Conservation (phyloP, 2,797 vertebrate species). For the Sardinella longiceps region DNA sequence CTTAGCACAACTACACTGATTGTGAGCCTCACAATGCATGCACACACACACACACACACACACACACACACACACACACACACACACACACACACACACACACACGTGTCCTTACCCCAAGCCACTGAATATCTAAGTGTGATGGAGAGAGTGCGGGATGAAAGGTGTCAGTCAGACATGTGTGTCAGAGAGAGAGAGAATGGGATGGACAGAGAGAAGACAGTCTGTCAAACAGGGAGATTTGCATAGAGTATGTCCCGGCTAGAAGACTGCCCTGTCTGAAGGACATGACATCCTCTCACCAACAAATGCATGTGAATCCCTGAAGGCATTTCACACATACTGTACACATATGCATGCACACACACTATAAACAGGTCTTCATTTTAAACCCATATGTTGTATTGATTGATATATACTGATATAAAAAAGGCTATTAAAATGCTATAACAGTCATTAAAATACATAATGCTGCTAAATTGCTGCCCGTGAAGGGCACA, state of each 20-base stretch:
- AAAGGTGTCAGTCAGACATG: background rate
- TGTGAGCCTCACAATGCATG: background rate
- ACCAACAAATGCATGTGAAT: background rate
- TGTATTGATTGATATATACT: too few species aligned
- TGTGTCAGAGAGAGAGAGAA: background rate
- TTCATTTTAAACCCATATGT: too few species aligned
- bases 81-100: background rate
- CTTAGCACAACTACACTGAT: background rate
- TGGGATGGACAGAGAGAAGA: background rate
- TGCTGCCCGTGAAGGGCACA: background rate
- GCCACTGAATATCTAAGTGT: background rate
- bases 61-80: background rate
- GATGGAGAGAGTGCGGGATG: background rate
- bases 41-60: slow-evolving; percentile 6
- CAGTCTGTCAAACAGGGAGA: background rate
- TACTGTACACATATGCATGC: too few species aligned
- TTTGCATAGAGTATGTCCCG: background rate
- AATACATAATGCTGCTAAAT: background rate
- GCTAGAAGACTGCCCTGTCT: background rate
- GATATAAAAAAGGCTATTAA: too few species aligned
- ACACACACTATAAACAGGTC: too few species aligned
- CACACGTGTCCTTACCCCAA: background rate
- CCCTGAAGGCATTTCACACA: too few species aligned
- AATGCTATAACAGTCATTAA: too few species aligned
- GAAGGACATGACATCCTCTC: background rate